Percentiles rank a stretch among this genome's conserved stretches.
Conservation (phyloP, 2,797 vertebrate genomes). For the Tokudaia muenninki region DNA sequence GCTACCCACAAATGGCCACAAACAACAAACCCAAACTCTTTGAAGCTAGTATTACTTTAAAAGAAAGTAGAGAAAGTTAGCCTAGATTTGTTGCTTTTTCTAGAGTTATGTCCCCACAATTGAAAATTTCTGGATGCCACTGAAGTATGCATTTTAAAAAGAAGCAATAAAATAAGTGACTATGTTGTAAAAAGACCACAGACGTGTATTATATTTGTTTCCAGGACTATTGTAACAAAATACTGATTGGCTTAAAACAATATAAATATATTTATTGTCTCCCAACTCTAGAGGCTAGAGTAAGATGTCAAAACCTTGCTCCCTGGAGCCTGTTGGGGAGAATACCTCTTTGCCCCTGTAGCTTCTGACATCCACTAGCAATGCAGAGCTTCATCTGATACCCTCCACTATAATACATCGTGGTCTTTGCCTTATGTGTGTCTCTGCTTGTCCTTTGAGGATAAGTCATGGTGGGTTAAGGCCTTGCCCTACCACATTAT, state of each 20-base stretch:
- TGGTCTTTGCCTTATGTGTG: neutral
- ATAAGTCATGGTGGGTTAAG: neutral
- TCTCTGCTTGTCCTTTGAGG: neutral
- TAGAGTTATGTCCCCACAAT: neutral
- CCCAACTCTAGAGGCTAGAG: neutral
- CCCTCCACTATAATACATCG: neutral
- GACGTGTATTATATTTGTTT: neutral
- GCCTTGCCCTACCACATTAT: neutral
- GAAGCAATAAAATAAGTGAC: neutral
- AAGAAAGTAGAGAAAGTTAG: slow-evolving; percentile 1
- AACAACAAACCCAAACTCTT: neutral
- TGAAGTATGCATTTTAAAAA: neutral
- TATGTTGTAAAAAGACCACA: neutral
- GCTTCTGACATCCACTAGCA: neutral
- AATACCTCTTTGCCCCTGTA: neutral
- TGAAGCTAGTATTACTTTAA: slow-evolving; percentile 7
- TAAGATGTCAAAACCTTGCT: neutral
- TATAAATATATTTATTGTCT: neutral
- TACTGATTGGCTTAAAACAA: neutral
- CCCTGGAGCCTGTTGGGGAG: neutral
- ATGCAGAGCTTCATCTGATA: neutral
- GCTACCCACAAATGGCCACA: neutral
- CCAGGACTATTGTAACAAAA: neutral
- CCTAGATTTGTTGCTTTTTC: slow-evolving; percentile 12
- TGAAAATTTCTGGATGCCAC: neutral